Base-by-base conservation (phyloP, 1,140 invertebrate species). In the Zophobas morio region DNA sequence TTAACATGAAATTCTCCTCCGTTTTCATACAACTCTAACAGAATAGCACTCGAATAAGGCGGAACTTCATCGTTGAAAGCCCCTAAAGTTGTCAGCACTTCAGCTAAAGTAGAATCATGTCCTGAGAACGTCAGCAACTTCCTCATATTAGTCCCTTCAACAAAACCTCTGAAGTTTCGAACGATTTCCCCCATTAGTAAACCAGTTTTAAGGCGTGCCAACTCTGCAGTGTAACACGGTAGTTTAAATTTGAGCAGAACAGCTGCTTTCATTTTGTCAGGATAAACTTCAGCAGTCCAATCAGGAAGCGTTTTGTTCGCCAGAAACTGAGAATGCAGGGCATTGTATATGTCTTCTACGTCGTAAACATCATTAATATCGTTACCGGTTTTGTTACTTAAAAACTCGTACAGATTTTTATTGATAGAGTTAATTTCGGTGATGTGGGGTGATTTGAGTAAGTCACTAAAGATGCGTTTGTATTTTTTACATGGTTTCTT, bases 81-180 rank as follows among this genome's bases (percentile, higher is more conserved):
- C 6, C 90, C 89, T 6, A 97, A 84, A 0, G 92, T 88, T 84
- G 91, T 91, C 3, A 97, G 87, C 34, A 96, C 81, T 80, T 91
- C 93, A 0, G 92, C 92, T 6, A 97, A 82, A 0, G 94, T 96
- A 2, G 92, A 91, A 85, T 97, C 96, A 85, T 97, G 95, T n/a
- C 89, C 93, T 83, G 93, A 94, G 80, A 94, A 95, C 20, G 95
- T 87, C 82, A 90, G 91, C 51, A 95, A 70, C 78, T 92, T 93
- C 49, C 36, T 1, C 4, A 8, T 8, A 6, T 37, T 34, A 1
- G 8, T 33, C 2, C 53, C 5, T 6, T 51, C 36, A 37, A 40
- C 51, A 37, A 63, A 6, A 8, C 70, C 51, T 8, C 70, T 36
- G 37, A 81, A 74, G 40, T 74, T 33, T 5, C 40, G 8, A 6